Evolutionary conservation across 1,140 invertebrate species (phyloP).

Genomic region (Cepaea nemoralis): DNA sequence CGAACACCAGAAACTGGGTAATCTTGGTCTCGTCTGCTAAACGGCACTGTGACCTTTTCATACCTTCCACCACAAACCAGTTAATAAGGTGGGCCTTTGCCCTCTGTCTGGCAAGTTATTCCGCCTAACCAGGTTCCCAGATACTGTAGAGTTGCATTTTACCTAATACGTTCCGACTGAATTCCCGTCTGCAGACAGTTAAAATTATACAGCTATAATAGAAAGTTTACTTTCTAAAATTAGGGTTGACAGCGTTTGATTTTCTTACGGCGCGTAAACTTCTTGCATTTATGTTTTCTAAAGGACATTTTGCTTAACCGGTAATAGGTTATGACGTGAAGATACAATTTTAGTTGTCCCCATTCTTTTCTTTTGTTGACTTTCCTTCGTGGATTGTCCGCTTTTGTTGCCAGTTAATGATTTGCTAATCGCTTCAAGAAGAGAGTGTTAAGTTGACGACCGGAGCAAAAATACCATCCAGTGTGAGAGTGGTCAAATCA

Average conservation of each 20-base stretch:
- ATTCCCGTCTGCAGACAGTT: not conserved
- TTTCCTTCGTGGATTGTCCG: no score
- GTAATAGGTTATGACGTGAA: no score
- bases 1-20: constrained; percentile 10
- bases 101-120: not conserved
- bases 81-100: constrained; percentile 26
- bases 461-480: no score
- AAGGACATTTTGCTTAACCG: no score
- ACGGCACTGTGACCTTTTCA: constrained; percentile 26
- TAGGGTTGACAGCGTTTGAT: not conserved
- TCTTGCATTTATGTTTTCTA: no score
- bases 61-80: constrained; percentile 13
- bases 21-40: constrained; percentile 16
- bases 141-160: not conserved
- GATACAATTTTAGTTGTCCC: no score
- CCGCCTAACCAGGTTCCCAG: not conserved
- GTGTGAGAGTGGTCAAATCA: no score
- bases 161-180: not conserved
- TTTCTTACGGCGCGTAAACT: no score
- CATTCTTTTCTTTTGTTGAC: no score
- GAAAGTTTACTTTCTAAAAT: not conserved
- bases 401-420: no score
- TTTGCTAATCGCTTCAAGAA: no score
- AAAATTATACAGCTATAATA: not conserved
- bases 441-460: no score